Conservation (phyloP, 92 coral and sea anemone species). For the Epizoanthus rinbou region DNA sequence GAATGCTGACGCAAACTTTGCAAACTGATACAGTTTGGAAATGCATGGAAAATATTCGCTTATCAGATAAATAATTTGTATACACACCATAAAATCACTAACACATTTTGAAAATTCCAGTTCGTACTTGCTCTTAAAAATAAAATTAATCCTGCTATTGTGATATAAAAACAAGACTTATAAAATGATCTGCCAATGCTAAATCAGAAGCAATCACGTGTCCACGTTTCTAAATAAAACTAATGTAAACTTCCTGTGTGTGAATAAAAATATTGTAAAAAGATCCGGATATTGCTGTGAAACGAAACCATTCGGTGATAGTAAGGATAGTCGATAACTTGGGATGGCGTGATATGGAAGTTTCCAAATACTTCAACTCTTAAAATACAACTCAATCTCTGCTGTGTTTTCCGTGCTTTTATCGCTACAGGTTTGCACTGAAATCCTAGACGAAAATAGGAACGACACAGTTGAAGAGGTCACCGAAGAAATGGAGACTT, state of each 20-base stretch:
- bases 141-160: too few species aligned
- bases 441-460: constrained; percentile 34
- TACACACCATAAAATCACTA: too few species aligned
- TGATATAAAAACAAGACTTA: too few species aligned
- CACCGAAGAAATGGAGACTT: constrained; percentile 57
- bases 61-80: too few species aligned
- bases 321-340: background rate
- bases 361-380: background rate
- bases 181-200: too few species aligned
- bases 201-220: too few species aligned
- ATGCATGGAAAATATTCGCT: too few species aligned
- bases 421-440: constrained; percentile 35
- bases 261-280: constrained; percentile 13
- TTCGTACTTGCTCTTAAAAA: too few species aligned
- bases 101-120: too few species aligned
- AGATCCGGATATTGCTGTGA: background rate
- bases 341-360: background rate
- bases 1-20: too few species aligned
- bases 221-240: too few species aligned
- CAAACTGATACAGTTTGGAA: too few species aligned
- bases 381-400: background rate
- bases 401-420: background rate
- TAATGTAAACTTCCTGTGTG: constrained; percentile 44
- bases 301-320: background rate
- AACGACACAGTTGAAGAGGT: constrained; percentile 49